Evolutionary conservation across 1,140 invertebrate genomes (phyloP).

Genomic region (Pseudobourletiella spinata): DNA sequence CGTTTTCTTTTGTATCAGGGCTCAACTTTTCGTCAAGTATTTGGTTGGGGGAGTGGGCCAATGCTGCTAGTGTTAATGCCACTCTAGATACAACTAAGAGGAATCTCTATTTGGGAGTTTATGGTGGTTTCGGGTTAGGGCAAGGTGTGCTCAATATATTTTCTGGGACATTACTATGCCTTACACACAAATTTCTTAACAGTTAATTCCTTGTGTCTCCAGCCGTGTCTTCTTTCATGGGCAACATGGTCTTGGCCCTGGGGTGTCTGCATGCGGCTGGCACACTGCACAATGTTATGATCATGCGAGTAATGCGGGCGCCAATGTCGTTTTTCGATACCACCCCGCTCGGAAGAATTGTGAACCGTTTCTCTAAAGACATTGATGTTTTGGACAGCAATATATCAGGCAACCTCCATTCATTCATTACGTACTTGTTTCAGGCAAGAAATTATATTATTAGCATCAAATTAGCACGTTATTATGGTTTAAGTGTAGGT

Average conservation of each 20-base stretch:
- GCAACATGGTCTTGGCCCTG: conserved; percentile 38
- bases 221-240: conserved; percentile 38
- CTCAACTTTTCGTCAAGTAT: conserved; percentile 84
- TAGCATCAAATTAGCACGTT: not conserved
- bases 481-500: conserved; percentile 48
- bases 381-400: conserved; percentile 58
- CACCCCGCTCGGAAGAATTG: conserved; percentile 70
- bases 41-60: conserved; percentile 84
- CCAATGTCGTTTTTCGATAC: conserved; percentile 65
- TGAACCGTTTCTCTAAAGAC: conserved; percentile 79
- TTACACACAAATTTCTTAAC: not conserved
- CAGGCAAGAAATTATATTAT: conserved; percentile 36
- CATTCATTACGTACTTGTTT: conserved; percentile 43
- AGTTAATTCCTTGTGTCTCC: conserved; percentile 51
- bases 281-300: conserved; percentile 53
- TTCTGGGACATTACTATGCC: not conserved
- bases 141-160: conserved; percentile 63
- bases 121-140: conserved; percentile 71
- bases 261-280: conserved; percentile 56
- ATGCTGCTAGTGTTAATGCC: conserved; percentile 51
- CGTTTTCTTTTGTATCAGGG: conserved; percentile 44
- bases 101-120: conserved; percentile 77
- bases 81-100: conserved; percentile 48
- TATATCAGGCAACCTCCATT: conserved; percentile 57
- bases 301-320: conserved; percentile 53